Conservation (phyloP, 1,140 invertebrate genomes). For the Lamellibrachia luymesi region DNA sequence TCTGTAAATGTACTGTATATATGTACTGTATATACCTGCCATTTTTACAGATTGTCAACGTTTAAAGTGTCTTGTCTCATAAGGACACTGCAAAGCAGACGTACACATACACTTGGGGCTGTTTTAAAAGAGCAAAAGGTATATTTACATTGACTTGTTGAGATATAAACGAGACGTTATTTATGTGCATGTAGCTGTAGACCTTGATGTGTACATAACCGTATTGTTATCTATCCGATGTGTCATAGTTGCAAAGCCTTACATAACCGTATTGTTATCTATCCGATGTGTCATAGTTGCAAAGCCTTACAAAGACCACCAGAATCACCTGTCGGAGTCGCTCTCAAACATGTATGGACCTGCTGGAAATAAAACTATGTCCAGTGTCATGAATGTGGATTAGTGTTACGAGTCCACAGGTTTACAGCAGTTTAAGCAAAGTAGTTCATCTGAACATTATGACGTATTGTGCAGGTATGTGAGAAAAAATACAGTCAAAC, state of each 20-base stretch:
- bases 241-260: not conserved
- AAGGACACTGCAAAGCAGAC: not conserved
- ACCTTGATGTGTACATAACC: not conserved
- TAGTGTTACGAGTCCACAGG: not conserved
- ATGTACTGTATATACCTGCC: not conserved
- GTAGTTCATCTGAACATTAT: too few relatives aligned
- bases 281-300: not conserved
- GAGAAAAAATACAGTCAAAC: too few relatives aligned
- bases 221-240: not conserved
- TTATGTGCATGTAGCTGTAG: not conserved
- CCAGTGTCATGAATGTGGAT: not conserved
- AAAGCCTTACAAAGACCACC: not conserved
- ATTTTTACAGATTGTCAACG: not conserved
- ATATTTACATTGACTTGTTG: not conserved
- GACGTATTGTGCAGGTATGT: too few relatives aligned
- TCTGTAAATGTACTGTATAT: not conserved
- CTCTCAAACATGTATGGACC: not conserved
- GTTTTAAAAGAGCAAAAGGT: not conserved
- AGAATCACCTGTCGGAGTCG: not conserved
- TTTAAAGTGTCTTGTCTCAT: not conserved
- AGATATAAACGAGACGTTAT: not conserved
- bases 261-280: not conserved
- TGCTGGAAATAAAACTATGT: not conserved
- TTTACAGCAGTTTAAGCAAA: too few relatives aligned
- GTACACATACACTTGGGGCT: not conserved